phyloP scores from a whole-genome alignment of 2,797 vertebrate species.

The Ficedula albicollis region DNA sequence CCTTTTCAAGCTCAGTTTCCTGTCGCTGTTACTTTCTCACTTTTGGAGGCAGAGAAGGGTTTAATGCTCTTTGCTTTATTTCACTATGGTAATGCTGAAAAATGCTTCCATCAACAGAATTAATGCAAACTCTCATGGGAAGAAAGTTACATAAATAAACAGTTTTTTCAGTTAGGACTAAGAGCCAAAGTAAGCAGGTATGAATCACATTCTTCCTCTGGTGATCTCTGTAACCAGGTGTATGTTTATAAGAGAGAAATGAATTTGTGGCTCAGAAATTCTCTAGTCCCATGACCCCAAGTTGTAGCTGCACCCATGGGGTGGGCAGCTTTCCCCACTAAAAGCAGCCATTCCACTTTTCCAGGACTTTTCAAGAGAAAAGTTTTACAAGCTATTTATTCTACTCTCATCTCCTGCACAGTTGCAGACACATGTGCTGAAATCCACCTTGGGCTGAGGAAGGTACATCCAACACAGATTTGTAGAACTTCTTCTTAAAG shows the following conservation, averaged over 20 bases:
- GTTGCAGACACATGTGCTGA: not conserved
- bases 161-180: not conserved
- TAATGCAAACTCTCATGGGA: slow-evolving; percentile 1
- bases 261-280: not conserved
- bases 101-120: slow-evolving; percentile 26
- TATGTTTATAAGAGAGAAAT: not conserved
- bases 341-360: not conserved
- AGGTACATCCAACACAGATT: not conserved
- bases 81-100: not conserved
- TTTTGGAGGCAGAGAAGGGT: not conserved
- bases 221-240: accelerated
- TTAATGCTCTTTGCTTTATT: not conserved
- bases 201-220: not conserved
- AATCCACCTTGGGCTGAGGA: not conserved
- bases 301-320: accelerated
- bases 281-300: not conserved
- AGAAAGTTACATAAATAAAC: slow-evolving; percentile 6
- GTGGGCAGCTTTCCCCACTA: not conserved
- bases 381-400: not conserved
- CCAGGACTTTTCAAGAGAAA: not conserved
- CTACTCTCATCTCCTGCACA: not conserved
- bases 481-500: not conserved
- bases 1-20: slow-evolving; percentile 15
- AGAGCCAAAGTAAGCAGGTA: not conserved
- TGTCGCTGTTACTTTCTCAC: not conserved